phyloP scores from a whole-genome alignment of 1,140 invertebrate genomes.

The Anadara kagoshimensis region DNA sequence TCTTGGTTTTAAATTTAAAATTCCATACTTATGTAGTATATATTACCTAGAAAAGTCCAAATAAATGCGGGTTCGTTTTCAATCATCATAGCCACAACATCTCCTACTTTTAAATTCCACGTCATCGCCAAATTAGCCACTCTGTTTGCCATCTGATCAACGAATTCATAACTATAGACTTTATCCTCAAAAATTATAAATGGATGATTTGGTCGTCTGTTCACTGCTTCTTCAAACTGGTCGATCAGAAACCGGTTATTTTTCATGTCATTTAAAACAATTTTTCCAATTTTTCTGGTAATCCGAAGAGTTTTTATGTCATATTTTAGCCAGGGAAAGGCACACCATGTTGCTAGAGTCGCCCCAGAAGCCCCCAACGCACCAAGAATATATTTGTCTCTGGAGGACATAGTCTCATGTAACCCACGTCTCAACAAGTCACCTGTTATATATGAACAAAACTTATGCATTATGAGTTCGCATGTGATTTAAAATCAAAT shows the following conservation, averaged over 20 bases:
- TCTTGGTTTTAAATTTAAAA: no score
- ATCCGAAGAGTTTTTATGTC: slow-evolving; percentile 15
- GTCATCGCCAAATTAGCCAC: slow-evolving; percentile 44
- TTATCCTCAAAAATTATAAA: slow-evolving; percentile 57
- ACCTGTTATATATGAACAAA: no score
- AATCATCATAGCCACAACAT: slow-evolving; percentile 55
- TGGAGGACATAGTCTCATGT: background rate
- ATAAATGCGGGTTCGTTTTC: slow-evolving; percentile 61
- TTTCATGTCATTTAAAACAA: background rate
- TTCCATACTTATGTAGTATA: no score
- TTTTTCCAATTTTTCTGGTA: slow-evolving; percentile 3
- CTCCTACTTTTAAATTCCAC: slow-evolving; percentile 40
- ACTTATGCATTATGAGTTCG: no score
- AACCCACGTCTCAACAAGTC: no score
- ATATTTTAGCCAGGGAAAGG: slow-evolving; percentile 34
- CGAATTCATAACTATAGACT: slow-evolving; percentile 47
- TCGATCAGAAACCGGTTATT: slow-evolving; percentile 45
- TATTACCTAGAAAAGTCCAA: slow-evolving; percentile 62
- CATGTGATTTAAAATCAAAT: no score
- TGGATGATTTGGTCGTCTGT: slow-evolving; percentile 28
- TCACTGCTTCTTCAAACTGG: slow-evolving; percentile 48
- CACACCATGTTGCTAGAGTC: slow-evolving; percentile 13
- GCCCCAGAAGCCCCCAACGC: slow-evolving; percentile 17
- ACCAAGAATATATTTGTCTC: background rate
- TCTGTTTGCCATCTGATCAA: slow-evolving; percentile 52